These are phyloP conservation scores for Augochlora pura DNA, from an alignment of 1,140 invertebrate genomes.

Conservation along the genomic window DNA sequence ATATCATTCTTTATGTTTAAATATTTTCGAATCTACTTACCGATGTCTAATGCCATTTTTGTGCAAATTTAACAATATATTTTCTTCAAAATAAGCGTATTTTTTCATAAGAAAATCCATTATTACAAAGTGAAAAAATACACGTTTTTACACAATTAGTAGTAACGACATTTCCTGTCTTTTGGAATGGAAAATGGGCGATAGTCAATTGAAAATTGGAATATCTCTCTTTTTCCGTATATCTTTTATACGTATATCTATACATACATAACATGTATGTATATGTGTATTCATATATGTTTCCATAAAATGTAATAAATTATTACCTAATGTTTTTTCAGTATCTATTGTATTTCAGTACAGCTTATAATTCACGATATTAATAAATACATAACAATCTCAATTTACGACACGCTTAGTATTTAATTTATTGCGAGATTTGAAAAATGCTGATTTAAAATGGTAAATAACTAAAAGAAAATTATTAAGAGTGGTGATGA, in stretches of 20 bases:
- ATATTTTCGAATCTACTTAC: slow-evolving; percentile 40
- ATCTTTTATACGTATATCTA: slow-evolving; percentile 12
- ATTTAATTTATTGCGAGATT: no score
- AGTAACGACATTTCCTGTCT: slow-evolving; percentile 25
- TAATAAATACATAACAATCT: no score
- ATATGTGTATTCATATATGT: no score
- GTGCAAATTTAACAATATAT: slow-evolving; percentile 56
- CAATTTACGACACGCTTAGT: no score
- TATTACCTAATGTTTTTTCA: no score
- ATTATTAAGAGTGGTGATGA: background rate
- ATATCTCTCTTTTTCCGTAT: slow-evolving; percentile 14
- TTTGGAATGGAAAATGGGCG: slow-evolving; percentile 13
- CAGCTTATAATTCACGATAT: no score
- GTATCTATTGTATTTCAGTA: no score
- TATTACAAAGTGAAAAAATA: slow-evolving; percentile 3
- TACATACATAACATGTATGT: no score
- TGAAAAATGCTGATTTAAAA: background rate
- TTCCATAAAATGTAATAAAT: no score
- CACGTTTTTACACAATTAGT: slow-evolving; percentile 28
- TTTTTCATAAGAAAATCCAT: slow-evolving; percentile 52
- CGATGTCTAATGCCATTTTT: slow-evolving; percentile 59
- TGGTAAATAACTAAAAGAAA: background rate
- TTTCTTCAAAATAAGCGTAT: slow-evolving; percentile 53
- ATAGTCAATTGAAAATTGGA: background rate
- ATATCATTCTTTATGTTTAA: background rate